These are phyloP conservation scores for Heliconius erato DNA, from an alignment of 2,888 invertebrate species.

Conservation along the genomic window DNA sequence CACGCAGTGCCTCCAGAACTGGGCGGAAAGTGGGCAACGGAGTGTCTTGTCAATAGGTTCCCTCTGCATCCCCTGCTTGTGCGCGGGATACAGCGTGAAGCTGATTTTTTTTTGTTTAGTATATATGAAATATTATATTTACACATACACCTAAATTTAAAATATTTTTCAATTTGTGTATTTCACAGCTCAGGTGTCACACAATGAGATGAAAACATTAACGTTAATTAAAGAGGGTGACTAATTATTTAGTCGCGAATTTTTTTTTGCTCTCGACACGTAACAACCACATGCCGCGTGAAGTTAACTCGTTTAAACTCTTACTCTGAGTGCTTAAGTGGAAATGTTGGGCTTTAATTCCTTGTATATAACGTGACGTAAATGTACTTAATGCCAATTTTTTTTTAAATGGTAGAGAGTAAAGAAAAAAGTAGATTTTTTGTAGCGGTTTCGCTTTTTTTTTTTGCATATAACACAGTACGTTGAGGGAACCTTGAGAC, in stretches of 20 bases:
- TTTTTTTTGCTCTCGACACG: conserved; percentile 24
- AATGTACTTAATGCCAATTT: neutral
- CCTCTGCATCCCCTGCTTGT: too few species aligned
- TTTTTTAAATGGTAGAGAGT: neutral
- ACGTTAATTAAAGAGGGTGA: conserved; percentile 20
- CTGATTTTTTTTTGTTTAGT: too few species aligned
- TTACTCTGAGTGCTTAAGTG: conserved; percentile 31
- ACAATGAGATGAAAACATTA: conserved; percentile 15
- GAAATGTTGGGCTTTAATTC: conserved; percentile 9
- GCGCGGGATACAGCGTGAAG: too few species aligned
- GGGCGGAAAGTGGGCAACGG: too few species aligned
- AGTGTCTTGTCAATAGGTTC: too few species aligned
- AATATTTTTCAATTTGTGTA: neutral
- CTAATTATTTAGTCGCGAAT: conserved; percentile 9
- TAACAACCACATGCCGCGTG: conserved; percentile 24
- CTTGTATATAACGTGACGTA: conserved; percentile 14
- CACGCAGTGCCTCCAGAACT: too few species aligned
- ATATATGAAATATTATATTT: neutral
- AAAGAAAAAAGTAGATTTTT: too few species aligned
- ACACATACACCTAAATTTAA: neutral
- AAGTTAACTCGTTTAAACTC: conserved; percentile 35
- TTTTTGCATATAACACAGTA: too few species aligned
- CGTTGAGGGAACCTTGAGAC: too few species aligned
- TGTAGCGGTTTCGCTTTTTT: too few species aligned
- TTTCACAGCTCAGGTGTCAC: neutral